Percentiles rank a stretch among this genome's conserved stretches.
phyloP scores from a whole-genome alignment of 2,797 vertebrate genomes.

The Phalloptychus januarius region DNA sequence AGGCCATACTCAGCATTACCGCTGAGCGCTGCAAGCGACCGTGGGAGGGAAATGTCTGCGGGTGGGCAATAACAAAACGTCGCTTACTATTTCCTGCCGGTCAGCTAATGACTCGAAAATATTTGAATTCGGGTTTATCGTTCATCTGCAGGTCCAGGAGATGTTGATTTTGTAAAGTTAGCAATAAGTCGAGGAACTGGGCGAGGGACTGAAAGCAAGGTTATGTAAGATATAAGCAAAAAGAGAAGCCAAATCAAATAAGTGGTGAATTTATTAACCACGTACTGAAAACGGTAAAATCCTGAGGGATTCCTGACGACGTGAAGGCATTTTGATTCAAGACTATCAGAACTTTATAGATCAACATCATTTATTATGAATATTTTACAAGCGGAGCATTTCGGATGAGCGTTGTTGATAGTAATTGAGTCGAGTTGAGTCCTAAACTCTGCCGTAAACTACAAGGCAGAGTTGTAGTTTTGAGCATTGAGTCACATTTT shows the following conservation, averaged over 20 bases:
- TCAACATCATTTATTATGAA: not conserved
- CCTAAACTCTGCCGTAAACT: not conserved
- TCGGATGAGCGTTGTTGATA: too few species aligned
- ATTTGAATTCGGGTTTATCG: slow-evolving; percentile 28
- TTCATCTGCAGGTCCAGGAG: slow-evolving; percentile 15
- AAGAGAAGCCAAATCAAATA: slow-evolving; percentile 34
- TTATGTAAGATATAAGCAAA: slow-evolving; percentile 29
- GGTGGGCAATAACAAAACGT: slow-evolving; percentile 31
- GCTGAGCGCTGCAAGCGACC: slow-evolving; percentile 25
- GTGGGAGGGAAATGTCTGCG: slow-evolving; percentile 12
- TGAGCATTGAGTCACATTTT: too few species aligned
- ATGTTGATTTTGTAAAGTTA: slow-evolving; percentile 19
- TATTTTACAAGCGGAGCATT: not conserved
- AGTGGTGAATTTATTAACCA: slow-evolving; percentile 19
- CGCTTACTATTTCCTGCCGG: slow-evolving; percentile 16
- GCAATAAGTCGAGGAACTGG: not conserved
- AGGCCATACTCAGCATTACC: slow-evolving; percentile 42
- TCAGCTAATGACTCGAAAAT: slow-evolving; percentile 32
- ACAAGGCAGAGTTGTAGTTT: too few species aligned
- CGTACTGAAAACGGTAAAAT: slow-evolving; percentile 24
- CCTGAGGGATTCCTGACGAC: not conserved
- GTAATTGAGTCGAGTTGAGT: not conserved
- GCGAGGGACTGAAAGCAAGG: not conserved
- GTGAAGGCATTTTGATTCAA: not conserved
- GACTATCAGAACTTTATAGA: not conserved